Percentiles rank a stretch among this genome's conserved stretches.
Evolutionary conservation across 2,888 invertebrate species (phyloP).

Genomic region (Drepana falcataria): DNA sequence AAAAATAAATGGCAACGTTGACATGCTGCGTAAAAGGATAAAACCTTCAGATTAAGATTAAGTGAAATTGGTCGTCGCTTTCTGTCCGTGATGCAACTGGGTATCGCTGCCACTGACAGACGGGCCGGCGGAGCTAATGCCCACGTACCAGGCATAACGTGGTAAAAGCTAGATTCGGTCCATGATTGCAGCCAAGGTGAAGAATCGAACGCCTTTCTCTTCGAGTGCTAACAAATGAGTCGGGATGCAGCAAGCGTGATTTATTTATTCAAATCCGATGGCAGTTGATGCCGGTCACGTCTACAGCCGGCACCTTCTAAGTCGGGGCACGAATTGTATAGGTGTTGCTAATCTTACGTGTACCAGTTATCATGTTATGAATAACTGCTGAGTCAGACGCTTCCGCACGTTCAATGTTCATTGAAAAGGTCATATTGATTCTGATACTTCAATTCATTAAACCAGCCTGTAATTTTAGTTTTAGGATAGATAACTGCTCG

Average conservation of each 20-base stretch:
- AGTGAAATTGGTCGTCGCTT: slow-evolving; percentile 36
- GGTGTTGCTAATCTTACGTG: slow-evolving; percentile 49
- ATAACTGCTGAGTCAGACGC: slow-evolving; percentile 19
- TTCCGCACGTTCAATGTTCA: slow-evolving; percentile 12
- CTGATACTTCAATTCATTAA: background rate
- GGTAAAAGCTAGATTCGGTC: slow-evolving; percentile 56
- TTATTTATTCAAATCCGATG: slow-evolving; percentile 71
- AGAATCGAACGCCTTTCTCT: slow-evolving; percentile 69
- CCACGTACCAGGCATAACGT: slow-evolving; percentile 43
- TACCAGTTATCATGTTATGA: slow-evolving; percentile 29
- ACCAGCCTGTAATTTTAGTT: background rate
- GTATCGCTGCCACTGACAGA: slow-evolving; percentile 10
- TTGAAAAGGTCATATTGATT: background rate
- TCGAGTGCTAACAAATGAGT: slow-evolving; percentile 59
- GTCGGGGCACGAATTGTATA: slow-evolving; percentile 43
- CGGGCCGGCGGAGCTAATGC: slow-evolving; percentile 31
- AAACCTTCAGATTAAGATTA: slow-evolving; percentile 25
- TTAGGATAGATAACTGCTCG: too few relatives aligned
- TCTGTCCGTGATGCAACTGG: slow-evolving; percentile 10
- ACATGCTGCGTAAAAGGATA: slow-evolving; percentile 44
- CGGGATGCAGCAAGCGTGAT: slow-evolving; percentile 51
- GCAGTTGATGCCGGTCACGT: slow-evolving; percentile 56
- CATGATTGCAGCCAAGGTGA: slow-evolving; percentile 53
- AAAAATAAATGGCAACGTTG: slow-evolving; percentile 37
- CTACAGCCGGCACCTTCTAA: slow-evolving; percentile 40